Base-by-base conservation (phyloP, 1,140 invertebrate species). In the Meteorus sp. region DNA sequence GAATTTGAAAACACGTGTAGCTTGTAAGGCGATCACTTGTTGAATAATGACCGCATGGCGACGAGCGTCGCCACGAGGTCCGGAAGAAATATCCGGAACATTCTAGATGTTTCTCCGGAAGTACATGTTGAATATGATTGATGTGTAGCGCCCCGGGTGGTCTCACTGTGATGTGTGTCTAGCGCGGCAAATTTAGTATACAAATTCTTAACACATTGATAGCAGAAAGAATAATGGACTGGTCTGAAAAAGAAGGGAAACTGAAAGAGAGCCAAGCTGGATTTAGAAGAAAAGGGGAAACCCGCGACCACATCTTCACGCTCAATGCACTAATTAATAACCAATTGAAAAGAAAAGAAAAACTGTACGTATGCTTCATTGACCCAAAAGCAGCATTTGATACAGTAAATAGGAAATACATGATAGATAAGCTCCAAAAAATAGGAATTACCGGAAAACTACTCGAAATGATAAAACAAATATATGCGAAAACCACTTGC, bases 341-440 rank as follows among this genome's bases (percentile, higher is more conserved):
- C 19, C 44, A n/a, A 17, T 8, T 35, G 3, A 52, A 58, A 9
- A 17, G 29, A 15, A 44, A 53, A 53, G 20, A 22, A 25, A 27
- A 33, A 27, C 35, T 50, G 29, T 23, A 48, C 29, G 43, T 20
- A 23, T 31, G 2, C 0, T 60, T 65, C 35, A 29, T 51, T n/a
- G 57, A 60, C 11, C 20, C 45, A n/a, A 25, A 23, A 27, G 39
- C 39, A 44, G 53, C 53, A 3, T 55, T 55, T 31, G 39, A 55
- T 19, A 55, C 7, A 15, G 41, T 55, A 6, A 17, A 31, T 25
- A 27, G 11, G 20, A 29, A 29, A 44, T 27, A 6, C 4, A 2
- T 43, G 37, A 6, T 41, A 11, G 7, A n/a, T 7, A 54, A 54
- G 43, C 13, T 54, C 3, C 4, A 2, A 8, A 27, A 15, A 7